phyloP scores from a whole-genome alignment of 1,140 invertebrate genomes.

The Apis cerana region DNA sequence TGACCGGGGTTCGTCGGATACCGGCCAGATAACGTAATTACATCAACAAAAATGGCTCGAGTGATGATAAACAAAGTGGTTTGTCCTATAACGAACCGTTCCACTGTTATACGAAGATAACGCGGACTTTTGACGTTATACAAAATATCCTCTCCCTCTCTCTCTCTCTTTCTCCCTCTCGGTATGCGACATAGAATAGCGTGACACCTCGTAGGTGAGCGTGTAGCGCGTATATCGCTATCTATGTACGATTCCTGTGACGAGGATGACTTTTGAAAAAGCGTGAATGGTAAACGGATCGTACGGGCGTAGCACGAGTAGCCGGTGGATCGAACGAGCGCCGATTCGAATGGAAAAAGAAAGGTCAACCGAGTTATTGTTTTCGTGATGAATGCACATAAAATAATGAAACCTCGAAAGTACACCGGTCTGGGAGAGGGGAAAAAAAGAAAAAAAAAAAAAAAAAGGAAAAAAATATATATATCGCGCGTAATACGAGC shows the following conservation, averaged over 20 bases:
- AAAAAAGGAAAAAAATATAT: not conserved
- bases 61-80: not conserved
- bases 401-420: slow-evolving; percentile 78
- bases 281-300: not conserved
- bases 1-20: slow-evolving; percentile 44
- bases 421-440: slow-evolving; percentile 57
- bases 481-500: slow-evolving; percentile 77
- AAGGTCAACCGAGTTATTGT: slow-evolving; percentile 73
- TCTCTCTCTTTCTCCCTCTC: no score
- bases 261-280: not conserved
- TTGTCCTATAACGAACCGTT: not conserved
- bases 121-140: not conserved
- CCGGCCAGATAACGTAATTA: slow-evolving; percentile 26
- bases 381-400: slow-evolving; percentile 77
- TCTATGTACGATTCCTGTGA: not conserved
- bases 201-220: not conserved
- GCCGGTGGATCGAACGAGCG: not conserved
- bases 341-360: slow-evolving; percentile 47
- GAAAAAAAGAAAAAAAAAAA: slow-evolving; percentile 60
- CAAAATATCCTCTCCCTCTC: no score
- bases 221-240: no score
- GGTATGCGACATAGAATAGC: not conserved
- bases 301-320: not conserved
- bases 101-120: not conserved
- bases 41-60: slow-evolving; percentile 29